Percentiles rank a stretch among this genome's conserved stretches.
phyloP scores from a whole-genome alignment of 2,113 vertebrate genomes.

The Falcunculus frontatus region DNA sequence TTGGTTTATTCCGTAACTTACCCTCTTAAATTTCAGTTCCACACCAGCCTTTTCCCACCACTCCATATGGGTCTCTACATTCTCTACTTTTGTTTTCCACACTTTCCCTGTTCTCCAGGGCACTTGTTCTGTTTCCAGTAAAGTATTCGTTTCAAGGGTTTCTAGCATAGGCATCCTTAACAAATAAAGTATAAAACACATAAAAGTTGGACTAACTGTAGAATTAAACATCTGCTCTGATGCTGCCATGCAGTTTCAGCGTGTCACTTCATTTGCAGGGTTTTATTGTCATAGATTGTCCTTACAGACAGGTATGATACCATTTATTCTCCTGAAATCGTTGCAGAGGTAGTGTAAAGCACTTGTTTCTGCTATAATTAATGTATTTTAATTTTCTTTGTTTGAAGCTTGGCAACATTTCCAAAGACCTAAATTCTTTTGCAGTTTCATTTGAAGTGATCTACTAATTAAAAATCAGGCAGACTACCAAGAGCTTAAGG shows the following conservation, averaged over 20 bases:
- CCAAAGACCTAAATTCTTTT: neutral
- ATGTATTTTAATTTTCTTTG: neutral
- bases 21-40: neutral
- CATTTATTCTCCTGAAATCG: neutral
- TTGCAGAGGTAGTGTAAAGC: neutral
- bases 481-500: neutral
- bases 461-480: slow-evolving; percentile 2
- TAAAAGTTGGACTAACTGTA: neutral
- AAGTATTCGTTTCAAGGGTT: neutral
- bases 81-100: neutral
- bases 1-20: neutral
- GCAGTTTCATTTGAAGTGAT: neutral
- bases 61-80: rapidly evolving
- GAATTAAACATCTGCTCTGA: neutral
- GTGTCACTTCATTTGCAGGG: neutral
- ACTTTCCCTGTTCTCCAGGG: neutral
- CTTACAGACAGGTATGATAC: neutral
- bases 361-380: neutral
- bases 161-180: neutral
- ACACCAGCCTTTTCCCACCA: neutral
- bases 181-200: neutral
- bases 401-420: neutral
- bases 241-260: neutral
- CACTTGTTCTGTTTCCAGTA: neutral
- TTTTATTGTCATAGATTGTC: neutral